Evolutionary conservation across 2,797 vertebrate species (phyloP).

Genomic region (Coendou prehensilis): DNA sequence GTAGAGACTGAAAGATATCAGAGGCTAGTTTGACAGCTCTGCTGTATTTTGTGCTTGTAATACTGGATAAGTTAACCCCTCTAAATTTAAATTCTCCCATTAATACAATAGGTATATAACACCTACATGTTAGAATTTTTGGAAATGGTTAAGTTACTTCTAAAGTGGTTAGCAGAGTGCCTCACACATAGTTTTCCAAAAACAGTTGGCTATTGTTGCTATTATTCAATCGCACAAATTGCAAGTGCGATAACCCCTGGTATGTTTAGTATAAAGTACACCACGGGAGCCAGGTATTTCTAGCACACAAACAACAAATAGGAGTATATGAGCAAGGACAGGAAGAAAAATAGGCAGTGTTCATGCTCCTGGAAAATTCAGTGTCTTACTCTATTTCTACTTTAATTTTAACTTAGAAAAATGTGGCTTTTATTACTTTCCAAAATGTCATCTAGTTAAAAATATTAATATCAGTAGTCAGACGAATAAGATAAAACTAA

Average conservation of each 20-base stretch:
- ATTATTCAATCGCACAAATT: neutral
- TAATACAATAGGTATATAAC: neutral
- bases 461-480: slow-evolving; percentile 25
- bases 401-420: slow-evolving; percentile 59
- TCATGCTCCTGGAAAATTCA: neutral
- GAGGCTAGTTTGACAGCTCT: neutral
- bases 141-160: neutral
- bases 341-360: neutral
- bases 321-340: neutral
- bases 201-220: neutral
- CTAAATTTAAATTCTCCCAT: neutral
- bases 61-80: neutral
- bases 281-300: neutral
- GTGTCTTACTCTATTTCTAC: neutral
- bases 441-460: slow-evolving; percentile 10
- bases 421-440: neutral
- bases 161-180: neutral
- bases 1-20: neutral
- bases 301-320: neutral
- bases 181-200: neutral
- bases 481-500: slow-evolving; percentile 32
- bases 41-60: neutral
- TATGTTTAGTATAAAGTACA: neutral
- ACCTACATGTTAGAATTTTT: neutral
- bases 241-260: neutral